phyloP scores from a whole-genome alignment of 2,797 vertebrate species.

The Pseudomugil gertrudae region DNA sequence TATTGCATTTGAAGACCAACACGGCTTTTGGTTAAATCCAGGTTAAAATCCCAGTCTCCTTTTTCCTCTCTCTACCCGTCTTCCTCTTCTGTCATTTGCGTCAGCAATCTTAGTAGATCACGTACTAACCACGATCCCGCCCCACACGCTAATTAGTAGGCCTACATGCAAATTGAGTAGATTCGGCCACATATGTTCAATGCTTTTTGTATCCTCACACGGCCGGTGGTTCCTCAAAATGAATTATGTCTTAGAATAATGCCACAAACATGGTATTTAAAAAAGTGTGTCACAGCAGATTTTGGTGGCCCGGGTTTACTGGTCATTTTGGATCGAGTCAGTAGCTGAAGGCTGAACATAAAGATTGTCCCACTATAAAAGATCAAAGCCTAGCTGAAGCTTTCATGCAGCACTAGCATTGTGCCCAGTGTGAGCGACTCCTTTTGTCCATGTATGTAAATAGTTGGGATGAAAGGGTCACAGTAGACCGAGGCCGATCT shows the following conservation, averaged over 20 bases:
- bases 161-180: too few relatives aligned
- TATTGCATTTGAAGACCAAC: too few relatives aligned
- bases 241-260: conserved; percentile 10
- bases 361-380: conserved; percentile 29
- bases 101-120: too few relatives aligned
- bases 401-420: conserved; percentile 41
- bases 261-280: background rate
- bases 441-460: conserved; percentile 65
- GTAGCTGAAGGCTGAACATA: conserved; percentile 37
- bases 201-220: background rate
- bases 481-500: conserved; percentile 31
- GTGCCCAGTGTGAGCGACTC: conserved; percentile 30
- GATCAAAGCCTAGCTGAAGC: conserved; percentile 63
- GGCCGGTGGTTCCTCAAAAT: background rate
- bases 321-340: conserved; percentile 39
- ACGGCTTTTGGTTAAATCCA: too few relatives aligned
- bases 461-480: conserved; percentile 59
- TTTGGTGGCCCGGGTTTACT: too few relatives aligned
- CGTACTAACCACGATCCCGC: too few relatives aligned
- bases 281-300: too few relatives aligned
- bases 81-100: too few relatives aligned
- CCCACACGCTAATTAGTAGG: too few relatives aligned
- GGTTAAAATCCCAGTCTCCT: too few relatives aligned
- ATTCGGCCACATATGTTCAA: too few relatives aligned
- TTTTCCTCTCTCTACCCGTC: too few relatives aligned